A percentile compares a stretch with the other conserved stretches of the same genome.
Evolutionary conservation across 2,113 vertebrate species (phyloP).

Genomic region (Phylloscopus whistleri): DNA sequence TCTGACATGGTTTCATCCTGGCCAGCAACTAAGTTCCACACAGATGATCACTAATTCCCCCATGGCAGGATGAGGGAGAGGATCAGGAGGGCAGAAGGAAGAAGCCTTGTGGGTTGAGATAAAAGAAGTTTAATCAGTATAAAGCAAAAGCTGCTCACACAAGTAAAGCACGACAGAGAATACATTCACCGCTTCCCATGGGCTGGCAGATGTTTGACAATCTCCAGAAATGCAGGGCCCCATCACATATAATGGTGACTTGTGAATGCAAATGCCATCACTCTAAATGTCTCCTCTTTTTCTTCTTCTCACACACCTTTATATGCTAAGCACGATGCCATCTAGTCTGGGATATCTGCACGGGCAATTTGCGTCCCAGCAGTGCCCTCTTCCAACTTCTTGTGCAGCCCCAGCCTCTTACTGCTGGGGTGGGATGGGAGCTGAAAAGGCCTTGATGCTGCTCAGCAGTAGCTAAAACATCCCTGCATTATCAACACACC

Average conservation of each 20-base stretch:
- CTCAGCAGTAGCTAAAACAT: background rate
- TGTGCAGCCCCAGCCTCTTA: rapidly evolving
- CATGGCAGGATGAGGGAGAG: rapidly evolving
- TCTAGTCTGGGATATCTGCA: background rate
- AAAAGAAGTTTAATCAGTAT: background rate
- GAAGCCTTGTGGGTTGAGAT: rapidly evolving
- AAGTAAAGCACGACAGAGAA: background rate
- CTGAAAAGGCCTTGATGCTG: background rate
- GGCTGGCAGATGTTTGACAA: background rate
- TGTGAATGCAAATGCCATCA: background rate
- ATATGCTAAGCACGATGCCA: rapidly evolving
- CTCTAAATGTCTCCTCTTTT: rapidly evolving
- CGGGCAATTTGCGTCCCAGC: rapidly evolving
- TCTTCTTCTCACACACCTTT: background rate
- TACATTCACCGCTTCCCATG: rapidly evolving
- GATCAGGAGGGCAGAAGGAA: background rate
- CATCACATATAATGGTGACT: rapidly evolving
- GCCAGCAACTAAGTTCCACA: background rate
- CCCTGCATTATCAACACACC: background rate
- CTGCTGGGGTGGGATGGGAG: background rate
- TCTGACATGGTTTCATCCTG: background rate
- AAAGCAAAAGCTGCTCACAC: rapidly evolving
- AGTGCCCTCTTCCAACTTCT: background rate
- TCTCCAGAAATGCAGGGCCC: background rate
- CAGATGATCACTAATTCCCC: rapidly evolving